These are phyloP conservation scores for Linepithema humile DNA, from an alignment of 1,140 invertebrate genomes.

Conservation along the genomic window DNA sequence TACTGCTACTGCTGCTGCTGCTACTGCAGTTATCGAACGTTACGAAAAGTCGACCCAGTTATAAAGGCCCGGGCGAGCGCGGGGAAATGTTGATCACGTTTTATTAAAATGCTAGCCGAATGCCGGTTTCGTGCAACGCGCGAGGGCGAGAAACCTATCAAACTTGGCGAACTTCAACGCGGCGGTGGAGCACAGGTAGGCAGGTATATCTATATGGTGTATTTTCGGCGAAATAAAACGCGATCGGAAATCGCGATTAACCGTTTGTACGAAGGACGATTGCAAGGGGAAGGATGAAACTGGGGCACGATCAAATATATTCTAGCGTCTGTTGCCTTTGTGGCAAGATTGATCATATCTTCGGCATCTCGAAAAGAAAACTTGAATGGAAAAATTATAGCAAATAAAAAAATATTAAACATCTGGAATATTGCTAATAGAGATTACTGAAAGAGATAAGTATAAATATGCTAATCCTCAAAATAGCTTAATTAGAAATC, in stretches of 20 bases:
- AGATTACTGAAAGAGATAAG: too few species aligned
- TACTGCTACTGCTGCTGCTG: neutral
- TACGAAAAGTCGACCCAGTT: slow-evolving; percentile 21
- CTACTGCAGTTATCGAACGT: slow-evolving; percentile 4
- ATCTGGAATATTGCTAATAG: too few species aligned
- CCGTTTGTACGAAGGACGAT: neutral
- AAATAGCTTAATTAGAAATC: neutral
- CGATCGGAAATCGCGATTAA: slow-evolving; percentile 14
- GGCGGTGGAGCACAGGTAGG: neutral
- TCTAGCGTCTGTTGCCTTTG: neutral
- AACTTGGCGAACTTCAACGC: neutral
- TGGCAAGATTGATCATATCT: too few species aligned
- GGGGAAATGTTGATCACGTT: slow-evolving; percentile 1
- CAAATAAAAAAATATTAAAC: too few species aligned
- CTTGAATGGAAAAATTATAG: too few species aligned
- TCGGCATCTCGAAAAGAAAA: too few species aligned
- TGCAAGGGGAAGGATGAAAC: neutral
- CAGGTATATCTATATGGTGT: neutral
- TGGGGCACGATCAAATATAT: neutral
- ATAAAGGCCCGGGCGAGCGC: neutral
- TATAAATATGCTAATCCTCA: too few species aligned
- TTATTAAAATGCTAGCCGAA: slow-evolving; percentile 8
- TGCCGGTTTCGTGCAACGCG: slow-evolving; percentile 21
- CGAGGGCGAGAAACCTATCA: neutral
- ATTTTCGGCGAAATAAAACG: neutral